phyloP scores from a whole-genome alignment of 2,113 vertebrate genomes.

The Dromaius novaehollandiae region DNA sequence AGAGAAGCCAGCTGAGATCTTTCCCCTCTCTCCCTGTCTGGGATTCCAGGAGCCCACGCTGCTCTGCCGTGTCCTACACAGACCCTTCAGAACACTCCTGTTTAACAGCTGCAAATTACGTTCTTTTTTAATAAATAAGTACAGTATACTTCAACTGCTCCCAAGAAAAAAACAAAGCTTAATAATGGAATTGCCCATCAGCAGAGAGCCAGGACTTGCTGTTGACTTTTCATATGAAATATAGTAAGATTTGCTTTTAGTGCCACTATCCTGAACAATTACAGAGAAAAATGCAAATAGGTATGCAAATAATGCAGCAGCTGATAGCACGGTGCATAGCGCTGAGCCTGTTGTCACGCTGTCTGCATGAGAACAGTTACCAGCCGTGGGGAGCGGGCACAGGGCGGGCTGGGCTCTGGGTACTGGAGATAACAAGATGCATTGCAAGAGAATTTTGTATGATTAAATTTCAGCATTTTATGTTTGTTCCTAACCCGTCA shows the following conservation, averaged over 20 bases:
- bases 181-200: neutral
- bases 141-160: neutral
- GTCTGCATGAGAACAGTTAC: neutral
- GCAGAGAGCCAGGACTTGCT: neutral
- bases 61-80: neutral
- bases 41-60: neutral
- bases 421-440: conserved; percentile 41
- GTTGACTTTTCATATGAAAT: neutral
- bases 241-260: conserved; percentile 55
- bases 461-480: conserved; percentile 61
- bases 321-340: neutral
- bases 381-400: neutral
- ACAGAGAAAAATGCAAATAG: conserved; percentile 61
- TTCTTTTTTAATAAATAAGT: neutral
- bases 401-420: conserved; percentile 55
- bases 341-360: neutral
- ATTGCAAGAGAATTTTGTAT: conserved; percentile 42
- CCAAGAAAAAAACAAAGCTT: neutral
- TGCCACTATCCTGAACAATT: conserved; percentile 22
- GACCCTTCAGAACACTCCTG: neutral
- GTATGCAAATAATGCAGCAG: conserved; percentile 55
- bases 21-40: neutral
- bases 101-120: neutral
- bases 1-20: neutral
- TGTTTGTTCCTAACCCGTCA: conserved; percentile 21